A percentile compares a stretch with the other conserved stretches of the same genome.
Conservation (phyloP, 2,113 vertebrate genomes). For the Fregetta grallaria region DNA sequence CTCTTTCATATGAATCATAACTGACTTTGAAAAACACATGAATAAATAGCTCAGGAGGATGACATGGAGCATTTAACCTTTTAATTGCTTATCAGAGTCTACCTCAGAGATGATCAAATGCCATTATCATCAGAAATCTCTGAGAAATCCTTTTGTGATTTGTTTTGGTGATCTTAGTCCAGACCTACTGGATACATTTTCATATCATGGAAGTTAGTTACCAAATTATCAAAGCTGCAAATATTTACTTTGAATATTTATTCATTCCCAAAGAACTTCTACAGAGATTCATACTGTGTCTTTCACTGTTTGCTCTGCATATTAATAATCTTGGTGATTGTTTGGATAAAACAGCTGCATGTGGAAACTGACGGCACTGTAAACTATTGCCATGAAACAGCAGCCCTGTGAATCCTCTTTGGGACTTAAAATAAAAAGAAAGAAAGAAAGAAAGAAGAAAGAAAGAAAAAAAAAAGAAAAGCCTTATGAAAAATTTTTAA, state of each 20-base stretch:
- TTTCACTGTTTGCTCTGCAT: conserved; percentile 6
- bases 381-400: background rate
- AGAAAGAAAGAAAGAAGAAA: accelerated
- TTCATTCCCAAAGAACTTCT: background rate
- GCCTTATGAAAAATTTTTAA: background rate
- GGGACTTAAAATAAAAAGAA: background rate
- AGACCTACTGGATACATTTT: background rate
- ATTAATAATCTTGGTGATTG: background rate
- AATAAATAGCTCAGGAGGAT: conserved; percentile 1
- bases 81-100: background rate
- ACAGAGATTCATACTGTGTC: background rate
- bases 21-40: conserved; percentile 9
- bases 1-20: conserved; percentile 17
- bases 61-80: background rate
- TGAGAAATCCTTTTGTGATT: background rate
- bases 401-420: background rate
- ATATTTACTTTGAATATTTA: conserved; percentile 22
- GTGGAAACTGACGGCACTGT: background rate
- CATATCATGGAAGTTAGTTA: background rate
- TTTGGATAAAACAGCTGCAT: background rate
- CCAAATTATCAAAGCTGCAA: background rate
- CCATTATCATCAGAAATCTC: background rate
- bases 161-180: background rate
- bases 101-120: background rate
- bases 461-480: too few relatives aligned